Evolutionary conservation across 1,140 invertebrate genomes (phyloP).

Genomic region (Cotesia vestalis): DNA sequence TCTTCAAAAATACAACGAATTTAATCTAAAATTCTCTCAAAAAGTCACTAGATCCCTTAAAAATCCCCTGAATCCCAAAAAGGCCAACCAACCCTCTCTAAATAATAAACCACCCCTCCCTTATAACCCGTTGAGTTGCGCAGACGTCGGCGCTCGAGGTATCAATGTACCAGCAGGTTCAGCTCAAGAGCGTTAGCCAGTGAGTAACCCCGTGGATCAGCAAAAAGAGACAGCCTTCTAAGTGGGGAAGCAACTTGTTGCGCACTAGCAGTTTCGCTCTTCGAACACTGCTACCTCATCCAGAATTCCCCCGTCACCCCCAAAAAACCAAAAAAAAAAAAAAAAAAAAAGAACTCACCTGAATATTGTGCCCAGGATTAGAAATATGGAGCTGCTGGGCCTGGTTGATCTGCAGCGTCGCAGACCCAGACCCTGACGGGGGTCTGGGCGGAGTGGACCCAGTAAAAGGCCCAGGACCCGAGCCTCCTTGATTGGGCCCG

Average conservation of each 20-base stretch:
- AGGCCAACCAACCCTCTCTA: too few species aligned
- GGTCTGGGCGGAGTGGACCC: conserved; percentile 71
- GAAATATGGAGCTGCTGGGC: conserved; percentile 85
- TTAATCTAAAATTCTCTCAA: too few species aligned
- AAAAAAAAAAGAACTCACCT: conserved; percentile 67
- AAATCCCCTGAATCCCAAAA: too few species aligned
- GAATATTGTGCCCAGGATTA: conserved; percentile 80
- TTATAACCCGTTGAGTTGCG: conserved; percentile 24
- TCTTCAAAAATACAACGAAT: too few species aligned
- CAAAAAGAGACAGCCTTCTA: conserved; percentile 20
- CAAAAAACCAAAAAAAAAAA: neutral
- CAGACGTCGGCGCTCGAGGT: conserved; percentile 36
- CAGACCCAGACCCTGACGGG: conserved; percentile 69
- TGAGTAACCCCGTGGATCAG: conserved; percentile 20
- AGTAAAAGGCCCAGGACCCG: conserved; percentile 66
- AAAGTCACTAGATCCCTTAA: too few species aligned
- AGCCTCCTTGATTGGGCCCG: conserved; percentile 56
- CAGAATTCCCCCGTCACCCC: too few species aligned
- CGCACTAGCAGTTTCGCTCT: conserved; percentile 27
- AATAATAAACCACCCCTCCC: too few species aligned
- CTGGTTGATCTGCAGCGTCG: conserved; percentile 82
- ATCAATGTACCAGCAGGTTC: conserved; percentile 20
- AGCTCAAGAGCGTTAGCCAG: conserved; percentile 11
- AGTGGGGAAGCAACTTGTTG: conserved; percentile 53
- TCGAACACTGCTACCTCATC: conserved; percentile 27